Conservation (phyloP, 1,140 invertebrate genomes). For the Aphis craccivora region DNA sequence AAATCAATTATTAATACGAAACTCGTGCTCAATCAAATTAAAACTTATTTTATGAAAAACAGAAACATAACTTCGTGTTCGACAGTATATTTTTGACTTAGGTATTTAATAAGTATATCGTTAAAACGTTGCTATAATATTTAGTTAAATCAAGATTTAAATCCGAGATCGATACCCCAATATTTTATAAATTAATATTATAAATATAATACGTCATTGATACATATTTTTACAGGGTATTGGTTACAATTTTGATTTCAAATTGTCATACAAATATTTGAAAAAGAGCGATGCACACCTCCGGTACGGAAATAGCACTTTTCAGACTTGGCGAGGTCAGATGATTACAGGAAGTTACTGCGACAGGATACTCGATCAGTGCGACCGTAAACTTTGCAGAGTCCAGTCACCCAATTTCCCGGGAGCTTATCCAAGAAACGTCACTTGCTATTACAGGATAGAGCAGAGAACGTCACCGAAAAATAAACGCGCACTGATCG, state of each 20-base stretch:
- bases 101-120: neutral
- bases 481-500: slow-evolving; percentile 76
- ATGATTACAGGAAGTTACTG: slow-evolving; percentile 77
- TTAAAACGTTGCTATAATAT: neutral
- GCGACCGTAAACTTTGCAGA: slow-evolving; percentile 71
- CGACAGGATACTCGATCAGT: slow-evolving; percentile 78
- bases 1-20: neutral
- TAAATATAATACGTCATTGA: neutral
- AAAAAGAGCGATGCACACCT: slow-evolving; percentile 76
- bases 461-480: slow-evolving; percentile 74
- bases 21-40: neutral
- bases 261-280: slow-evolving; percentile 82
- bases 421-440: slow-evolving; percentile 83
- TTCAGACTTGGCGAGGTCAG: slow-evolving; percentile 75
- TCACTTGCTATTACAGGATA: slow-evolving; percentile 81
- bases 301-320: slow-evolving; percentile 77
- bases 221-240: slow-evolving; percentile 70
- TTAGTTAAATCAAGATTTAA: neutral
- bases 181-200: neutral
- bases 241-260: slow-evolving; percentile 83
- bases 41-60: neutral
- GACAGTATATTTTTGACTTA: no score
- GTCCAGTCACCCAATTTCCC: slow-evolving; percentile 87
- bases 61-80: neutral
- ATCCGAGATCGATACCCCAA: neutral